Conservation (phyloP, 2,113 vertebrate genomes). For the Poeciliopsis prolifica region DNA sequence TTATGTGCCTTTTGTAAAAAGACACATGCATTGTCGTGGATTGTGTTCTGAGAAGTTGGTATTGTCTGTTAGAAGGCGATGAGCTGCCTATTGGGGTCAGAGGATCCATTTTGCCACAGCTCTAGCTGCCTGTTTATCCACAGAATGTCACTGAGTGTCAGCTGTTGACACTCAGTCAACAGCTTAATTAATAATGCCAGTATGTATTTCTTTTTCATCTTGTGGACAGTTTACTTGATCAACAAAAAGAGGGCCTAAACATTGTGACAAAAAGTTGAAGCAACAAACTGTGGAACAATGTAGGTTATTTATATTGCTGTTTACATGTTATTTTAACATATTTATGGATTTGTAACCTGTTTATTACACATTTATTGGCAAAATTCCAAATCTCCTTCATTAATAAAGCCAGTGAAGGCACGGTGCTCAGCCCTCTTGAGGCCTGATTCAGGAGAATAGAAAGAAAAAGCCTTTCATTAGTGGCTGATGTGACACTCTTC, state of each 20-base stretch:
- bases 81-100: constrained; percentile 1
- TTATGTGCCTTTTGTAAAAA: background rate
- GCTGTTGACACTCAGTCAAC: background rate
- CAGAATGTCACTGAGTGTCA: background rate
- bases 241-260: background rate
- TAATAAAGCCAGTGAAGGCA: constrained; percentile 21
- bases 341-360: background rate
- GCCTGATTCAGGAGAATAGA: constrained; percentile 6
- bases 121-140: background rate
- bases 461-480: constrained; percentile 50
- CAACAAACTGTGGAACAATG: background rate
- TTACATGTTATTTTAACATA: background rate
- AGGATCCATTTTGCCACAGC: background rate
- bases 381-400: constrained; percentile 19
- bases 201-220: background rate
- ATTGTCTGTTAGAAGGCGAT: background rate
- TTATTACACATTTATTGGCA: background rate
- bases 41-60: background rate
- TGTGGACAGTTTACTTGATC: background rate
- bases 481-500: constrained; percentile 40
- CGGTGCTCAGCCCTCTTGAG: background rate
- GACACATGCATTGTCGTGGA: background rate
- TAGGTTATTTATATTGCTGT: background rate
- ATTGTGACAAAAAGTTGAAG: background rate
- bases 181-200: background rate